Evolutionary conservation across 2,797 vertebrate species (phyloP).

Genomic region (Leucoraja ocellata): DNA sequence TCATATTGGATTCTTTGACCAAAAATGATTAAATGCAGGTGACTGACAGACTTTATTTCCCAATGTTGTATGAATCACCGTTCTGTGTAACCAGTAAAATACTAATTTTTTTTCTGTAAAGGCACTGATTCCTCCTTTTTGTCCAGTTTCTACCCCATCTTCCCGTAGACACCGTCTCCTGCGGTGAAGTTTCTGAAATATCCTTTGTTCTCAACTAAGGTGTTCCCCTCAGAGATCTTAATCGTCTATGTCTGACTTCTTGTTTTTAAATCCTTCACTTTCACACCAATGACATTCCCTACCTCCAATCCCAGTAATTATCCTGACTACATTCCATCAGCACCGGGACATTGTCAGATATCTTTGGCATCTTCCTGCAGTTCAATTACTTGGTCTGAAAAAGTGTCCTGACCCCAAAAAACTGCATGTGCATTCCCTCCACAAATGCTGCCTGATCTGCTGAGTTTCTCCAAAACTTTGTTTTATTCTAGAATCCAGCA

Average conservation of each 20-base stretch:
- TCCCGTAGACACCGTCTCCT: not conserved
- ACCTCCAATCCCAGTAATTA: not conserved
- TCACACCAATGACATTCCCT: not conserved
- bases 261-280: not conserved
- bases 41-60: not conserved
- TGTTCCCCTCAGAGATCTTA: not conserved
- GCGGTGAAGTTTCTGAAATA: not conserved
- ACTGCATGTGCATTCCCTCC: too few relatives aligned
- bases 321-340: not conserved
- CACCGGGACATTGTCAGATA: not conserved
- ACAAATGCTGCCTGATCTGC: too few relatives aligned
- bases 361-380: not conserved
- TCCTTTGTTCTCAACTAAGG: not conserved
- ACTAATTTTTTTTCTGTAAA: not conserved
- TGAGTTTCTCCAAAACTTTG: too few relatives aligned
- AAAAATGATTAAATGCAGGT: not conserved
- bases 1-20: not conserved
- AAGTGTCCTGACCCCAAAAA: too few relatives aligned
- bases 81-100: not conserved
- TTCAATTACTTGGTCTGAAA: too few relatives aligned
- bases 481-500: too few relatives aligned
- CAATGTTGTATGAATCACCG: not conserved
- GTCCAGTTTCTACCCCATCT: not conserved
- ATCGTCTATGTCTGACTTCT: not conserved
- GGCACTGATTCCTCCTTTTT: not conserved